Percentiles rank a stretch among this genome's conserved stretches.
phyloP scores from a whole-genome alignment of 2,888 invertebrate genomes.

The Unio delphinus region DNA sequence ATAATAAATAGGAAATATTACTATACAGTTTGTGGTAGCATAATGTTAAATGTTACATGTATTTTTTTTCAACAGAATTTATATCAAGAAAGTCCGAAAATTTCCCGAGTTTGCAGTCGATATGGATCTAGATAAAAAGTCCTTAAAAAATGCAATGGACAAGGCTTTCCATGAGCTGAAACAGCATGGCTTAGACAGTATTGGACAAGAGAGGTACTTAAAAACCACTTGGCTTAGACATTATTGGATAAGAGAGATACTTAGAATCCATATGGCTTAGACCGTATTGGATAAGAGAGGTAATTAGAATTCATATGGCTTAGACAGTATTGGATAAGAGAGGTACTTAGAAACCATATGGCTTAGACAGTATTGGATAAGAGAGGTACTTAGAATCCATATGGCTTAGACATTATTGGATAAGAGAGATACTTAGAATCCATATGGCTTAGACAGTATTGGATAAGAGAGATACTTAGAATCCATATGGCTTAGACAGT shows the following conservation, averaged over 20 bases:
- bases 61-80: constrained; percentile 59
- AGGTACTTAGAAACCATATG: neutral
- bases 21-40: neutral
- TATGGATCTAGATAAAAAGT: constrained; percentile 62
- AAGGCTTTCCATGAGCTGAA: constrained; percentile 68
- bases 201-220: constrained; percentile 67
- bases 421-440: no score
- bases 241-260: neutral
- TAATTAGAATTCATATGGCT: neutral
- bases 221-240: neutral
- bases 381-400: no score
- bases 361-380: neutral
- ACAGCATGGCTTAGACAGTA: constrained; percentile 49
- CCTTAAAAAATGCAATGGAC: constrained; percentile 67
- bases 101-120: constrained; percentile 68
- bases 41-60: no score
- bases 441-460: no score
- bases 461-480: neutral
- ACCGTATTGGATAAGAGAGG: neutral
- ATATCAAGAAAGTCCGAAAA: constrained; percentile 70
- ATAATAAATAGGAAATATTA: no score
- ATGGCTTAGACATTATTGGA: no score
- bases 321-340: neutral
- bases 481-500: neutral
- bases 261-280: neutral